A percentile compares a stretch with the other conserved stretches of the same genome.
These are phyloP conservation scores for Lepas anatifera DNA, from an alignment of 2,888 invertebrate species.

Conservation along the genomic window DNA sequence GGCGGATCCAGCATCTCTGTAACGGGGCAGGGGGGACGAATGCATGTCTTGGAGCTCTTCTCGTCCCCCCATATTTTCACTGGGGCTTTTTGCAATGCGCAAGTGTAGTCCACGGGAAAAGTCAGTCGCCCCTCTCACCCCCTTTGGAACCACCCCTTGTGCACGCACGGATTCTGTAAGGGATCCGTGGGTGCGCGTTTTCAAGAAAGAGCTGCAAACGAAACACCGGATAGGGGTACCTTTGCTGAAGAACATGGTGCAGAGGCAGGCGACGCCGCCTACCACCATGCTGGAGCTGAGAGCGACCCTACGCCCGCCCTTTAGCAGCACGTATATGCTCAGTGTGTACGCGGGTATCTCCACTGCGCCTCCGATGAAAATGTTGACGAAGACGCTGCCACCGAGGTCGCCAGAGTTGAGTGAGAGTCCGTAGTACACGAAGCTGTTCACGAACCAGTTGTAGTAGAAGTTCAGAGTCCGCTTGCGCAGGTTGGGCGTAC, in stretches of 20 bases:
- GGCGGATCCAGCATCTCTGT: too few relatives aligned
- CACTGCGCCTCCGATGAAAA: conserved; percentile 48
- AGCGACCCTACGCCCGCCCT: conserved; percentile 58
- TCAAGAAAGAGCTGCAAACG: too few relatives aligned
- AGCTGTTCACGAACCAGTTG: conserved; percentile 64
- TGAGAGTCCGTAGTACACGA: conserved; percentile 63
- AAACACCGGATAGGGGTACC: too few relatives aligned
- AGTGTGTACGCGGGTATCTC: conserved; percentile 65
- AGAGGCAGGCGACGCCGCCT: conserved; percentile 57
- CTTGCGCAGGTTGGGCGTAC: conserved; percentile 48
- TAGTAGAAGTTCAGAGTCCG: conserved; percentile 56
- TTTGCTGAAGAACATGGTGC: conserved; percentile 32
- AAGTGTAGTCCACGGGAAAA: too few relatives aligned
- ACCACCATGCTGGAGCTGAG: conserved; percentile 53
- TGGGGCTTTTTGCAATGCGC: too few relatives aligned
- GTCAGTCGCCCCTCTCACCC: too few relatives aligned
- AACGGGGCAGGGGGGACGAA: too few relatives aligned
- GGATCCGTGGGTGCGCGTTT: too few relatives aligned
- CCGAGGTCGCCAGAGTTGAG: conserved; percentile 60
- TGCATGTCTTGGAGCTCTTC: too few relatives aligned
- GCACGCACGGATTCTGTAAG: too few relatives aligned
- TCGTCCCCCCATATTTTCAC: too few relatives aligned
- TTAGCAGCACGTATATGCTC: conserved; percentile 59
- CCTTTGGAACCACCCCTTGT: too few relatives aligned
- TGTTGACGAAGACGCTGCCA: conserved; percentile 57